These are phyloP conservation scores for Embidobia sp. DNA, from an alignment of 2,888 invertebrate species.

Conservation along the genomic window DNA sequence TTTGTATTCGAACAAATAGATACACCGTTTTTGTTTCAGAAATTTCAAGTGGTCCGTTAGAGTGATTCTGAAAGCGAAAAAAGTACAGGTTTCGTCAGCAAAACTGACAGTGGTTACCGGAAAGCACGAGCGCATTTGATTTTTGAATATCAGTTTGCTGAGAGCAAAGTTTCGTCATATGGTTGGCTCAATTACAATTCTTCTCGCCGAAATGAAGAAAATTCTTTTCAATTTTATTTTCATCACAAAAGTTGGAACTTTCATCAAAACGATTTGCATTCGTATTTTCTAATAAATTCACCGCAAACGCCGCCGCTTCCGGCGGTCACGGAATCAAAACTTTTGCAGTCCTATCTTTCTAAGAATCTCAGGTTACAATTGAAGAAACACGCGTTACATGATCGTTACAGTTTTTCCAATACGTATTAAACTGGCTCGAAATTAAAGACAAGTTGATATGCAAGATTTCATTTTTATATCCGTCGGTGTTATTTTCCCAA, in stretches of 20 bases:
- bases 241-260: conserved; percentile 9
- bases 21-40: too few relatives aligned
- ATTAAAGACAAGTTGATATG: not conserved
- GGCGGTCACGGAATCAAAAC: conserved; percentile 46
- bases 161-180: too few relatives aligned
- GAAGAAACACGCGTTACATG: not conserved
- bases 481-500: too few relatives aligned
- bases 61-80: too few relatives aligned
- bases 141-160: too few relatives aligned
- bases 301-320: conserved; percentile 18
- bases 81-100: too few relatives aligned
- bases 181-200: too few relatives aligned
- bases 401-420: conserved; percentile 1
- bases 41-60: too few relatives aligned
- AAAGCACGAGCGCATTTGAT: too few relatives aligned
- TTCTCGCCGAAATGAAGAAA: not conserved
- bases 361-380: conserved; percentile 15
- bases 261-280: conserved; percentile 13
- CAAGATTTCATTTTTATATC: not conserved
- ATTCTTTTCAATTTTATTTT: not conserved
- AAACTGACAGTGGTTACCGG: too few relatives aligned
- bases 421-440: not conserved
- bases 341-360: conserved; percentile 35
- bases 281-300: conserved; percentile 18
- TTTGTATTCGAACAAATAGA: too few relatives aligned